Evolutionary conservation across 2,888 invertebrate species (phyloP), one percentile per base, ranked within the genome.

Genomic region (Trichogramma dendrolimi): DNA sequence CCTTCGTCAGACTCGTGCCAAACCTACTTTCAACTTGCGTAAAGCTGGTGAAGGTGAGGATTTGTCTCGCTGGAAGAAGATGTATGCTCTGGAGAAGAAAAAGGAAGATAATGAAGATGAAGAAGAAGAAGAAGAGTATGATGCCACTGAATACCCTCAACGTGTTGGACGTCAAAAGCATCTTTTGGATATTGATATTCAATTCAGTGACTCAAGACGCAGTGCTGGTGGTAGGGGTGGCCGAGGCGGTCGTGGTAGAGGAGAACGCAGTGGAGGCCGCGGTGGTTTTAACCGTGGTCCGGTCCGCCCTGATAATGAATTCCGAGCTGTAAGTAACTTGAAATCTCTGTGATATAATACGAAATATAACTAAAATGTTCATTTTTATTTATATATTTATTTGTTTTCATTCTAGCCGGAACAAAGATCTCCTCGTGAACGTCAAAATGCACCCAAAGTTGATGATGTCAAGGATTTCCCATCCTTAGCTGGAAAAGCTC

Each of bases 401-500:
- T 52, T 10, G 7, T 55, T 72, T 72, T 14, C 62, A 76, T 75
- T 60, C 70, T 57, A 70, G 11, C 71, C 71, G 53, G 79, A 79
- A 64, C 79, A 79, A 59, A 77, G 74, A 67, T 77, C 79, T 50
- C 79, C 79, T 11, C 77, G 79, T 56, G 75, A 77, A 62, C 78
- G 79, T 70, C 79, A 79, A 63, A 78, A 82, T 65, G 88, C 89
- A 70, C 94, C 95, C 27, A 94, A 94, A 81, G 94, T 96, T 69
- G 94, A 95, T 79, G 95, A 96, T 82, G 94, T 94, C 84, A 90
- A 90, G 81, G 95, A 95, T 82, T 96, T 96, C 83, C 96, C 96
- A 72, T 92, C 93, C 78, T 86, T 96, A 80, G 91, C 92, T 81
- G 92, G 90, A 83, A 63, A 67, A 63, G 63, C 69, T 56, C 38